Evolutionary conservation across 2,113 vertebrate genomes (phyloP).

Genomic region (Oriolus oriolus): DNA sequence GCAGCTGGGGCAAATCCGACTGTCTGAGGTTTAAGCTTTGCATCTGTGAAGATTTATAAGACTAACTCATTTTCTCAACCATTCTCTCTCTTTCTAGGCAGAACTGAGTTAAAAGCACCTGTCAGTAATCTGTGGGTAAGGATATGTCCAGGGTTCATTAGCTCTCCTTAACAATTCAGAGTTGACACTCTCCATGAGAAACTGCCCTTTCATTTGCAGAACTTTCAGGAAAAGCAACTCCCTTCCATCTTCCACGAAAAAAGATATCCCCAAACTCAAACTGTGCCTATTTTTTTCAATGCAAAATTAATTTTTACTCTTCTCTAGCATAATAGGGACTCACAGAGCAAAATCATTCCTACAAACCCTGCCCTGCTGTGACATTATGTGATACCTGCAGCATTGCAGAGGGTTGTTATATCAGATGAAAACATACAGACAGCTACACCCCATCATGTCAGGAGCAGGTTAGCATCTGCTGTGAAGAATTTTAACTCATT

Average conservation of each 20-base stretch:
- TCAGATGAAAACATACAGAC: not conserved
- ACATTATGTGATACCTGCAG: not conserved
- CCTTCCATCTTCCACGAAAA: not conserved
- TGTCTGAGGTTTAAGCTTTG: not conserved
- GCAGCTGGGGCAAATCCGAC: not conserved
- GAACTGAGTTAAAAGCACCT: not conserved
- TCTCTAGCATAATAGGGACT: not conserved
- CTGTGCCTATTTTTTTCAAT: not conserved
- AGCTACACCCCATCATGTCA: not conserved
- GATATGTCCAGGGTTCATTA: not conserved
- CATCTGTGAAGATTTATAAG: not conserved
- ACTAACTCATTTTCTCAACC: not conserved
- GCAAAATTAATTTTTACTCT: not conserved
- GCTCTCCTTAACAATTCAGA: not conserved
- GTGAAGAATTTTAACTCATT: not conserved
- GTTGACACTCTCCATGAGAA: not conserved
- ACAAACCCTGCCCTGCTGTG: accelerated
- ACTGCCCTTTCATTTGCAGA: not conserved
- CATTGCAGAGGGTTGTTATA: not conserved
- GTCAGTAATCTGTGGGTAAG: not conserved
- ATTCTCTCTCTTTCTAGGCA: not conserved
- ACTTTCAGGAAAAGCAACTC: not conserved
- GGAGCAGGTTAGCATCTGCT: not conserved
- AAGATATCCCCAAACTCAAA: not conserved
- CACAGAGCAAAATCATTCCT: not conserved